A percentile compares a stretch with the other conserved stretches of the same genome.
phyloP scores from a whole-genome alignment of 2,888 invertebrate species.

The Spisula solida region DNA sequence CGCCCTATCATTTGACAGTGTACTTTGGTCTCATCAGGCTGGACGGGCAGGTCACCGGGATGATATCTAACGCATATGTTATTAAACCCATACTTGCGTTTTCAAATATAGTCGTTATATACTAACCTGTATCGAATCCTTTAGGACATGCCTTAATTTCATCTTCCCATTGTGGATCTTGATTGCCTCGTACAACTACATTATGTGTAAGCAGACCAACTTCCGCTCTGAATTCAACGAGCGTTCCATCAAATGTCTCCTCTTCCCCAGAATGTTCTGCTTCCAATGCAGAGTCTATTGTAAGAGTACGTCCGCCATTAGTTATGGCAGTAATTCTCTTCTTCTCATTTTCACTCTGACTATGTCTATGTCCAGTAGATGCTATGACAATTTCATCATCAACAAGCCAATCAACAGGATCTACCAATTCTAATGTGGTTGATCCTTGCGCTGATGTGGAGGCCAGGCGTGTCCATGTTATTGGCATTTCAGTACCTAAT shows the following conservation, averaged over 20 bases:
- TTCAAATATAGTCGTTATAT: too few relatives aligned
- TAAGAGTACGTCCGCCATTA: slow-evolving; percentile 79
- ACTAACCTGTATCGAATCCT: slow-evolving; percentile 85
- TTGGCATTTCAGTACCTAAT: slow-evolving; percentile 77
- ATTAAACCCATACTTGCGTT: too few relatives aligned
- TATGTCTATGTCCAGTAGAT: slow-evolving; percentile 82
- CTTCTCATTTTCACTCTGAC: slow-evolving; percentile 84
- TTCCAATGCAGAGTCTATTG: slow-evolving; percentile 74
- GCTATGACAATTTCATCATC: slow-evolving; percentile 86
- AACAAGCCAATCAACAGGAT: slow-evolving; percentile 82
- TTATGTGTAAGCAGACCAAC: slow-evolving; percentile 85
- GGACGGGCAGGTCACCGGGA: too few relatives aligned
- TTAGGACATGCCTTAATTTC: slow-evolving; percentile 83
- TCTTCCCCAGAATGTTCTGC: slow-evolving; percentile 80
- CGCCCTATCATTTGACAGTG: too few relatives aligned
- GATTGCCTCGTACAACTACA: slow-evolving; percentile 82
- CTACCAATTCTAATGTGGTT: slow-evolving; percentile 74
- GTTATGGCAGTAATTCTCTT: slow-evolving; percentile 78
- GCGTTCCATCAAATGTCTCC: slow-evolving; percentile 76
- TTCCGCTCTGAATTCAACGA: slow-evolving; percentile 83
- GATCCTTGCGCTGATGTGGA: slow-evolving; percentile 78
- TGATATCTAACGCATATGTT: too few relatives aligned
- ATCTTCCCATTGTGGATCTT: slow-evolving; percentile 81
- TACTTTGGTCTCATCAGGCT: too few relatives aligned
- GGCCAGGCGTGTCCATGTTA: slow-evolving; percentile 82